Evolutionary conservation across 2,113 vertebrate genomes (phyloP), one percentile per base, ranked within the genome.

Genomic region (Phocoena sinus): DNA sequence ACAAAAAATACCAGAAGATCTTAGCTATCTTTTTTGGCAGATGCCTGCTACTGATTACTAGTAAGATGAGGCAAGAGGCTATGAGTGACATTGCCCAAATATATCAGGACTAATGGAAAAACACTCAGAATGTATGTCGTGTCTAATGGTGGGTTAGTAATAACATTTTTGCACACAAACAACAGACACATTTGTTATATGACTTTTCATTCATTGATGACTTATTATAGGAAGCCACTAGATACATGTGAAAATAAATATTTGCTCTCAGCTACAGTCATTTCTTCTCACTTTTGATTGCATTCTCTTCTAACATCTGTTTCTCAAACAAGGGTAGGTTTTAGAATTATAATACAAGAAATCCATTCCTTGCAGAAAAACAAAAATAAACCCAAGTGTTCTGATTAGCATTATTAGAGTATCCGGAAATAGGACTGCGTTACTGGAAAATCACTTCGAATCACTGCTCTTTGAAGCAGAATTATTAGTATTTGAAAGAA

Each of bases 211-310:
- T 95, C 91, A 38, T 28, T 67, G 68, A 23, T 65, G 41, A 79
- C 76, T 96, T 87, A 70, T 89, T 83, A 76, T 62, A 9, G n/a
- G 36, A 95, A 96, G 62, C 17, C 60, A 84, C 76, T 88, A n/a
- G 44, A 73, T 81, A 85, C 33, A 89, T 80, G 36, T 86, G 74
- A 93, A 97, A 94, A 91, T 91, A 94, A 97, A 84, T 90, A 97
- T 94, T 83, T 88, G 36, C 85, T 97, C 81, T 89, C 74, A 56
- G 80, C 14, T 65, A 23, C 21, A 33, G 56, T 91, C 81, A 76
- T 95, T 96, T 79, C 87, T 94, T 93, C 89, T 89, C 36, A 1
- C 28, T 95, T 97, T 95, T 96, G 70, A 94, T 65, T 74, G 38
- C 70, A 56, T 91, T 87, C 41, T 90, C 92, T 67, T 85, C 38